These are phyloP conservation scores for Selenia dentaria DNA, from an alignment of 2,888 invertebrate species.

Conservation along the genomic window DNA sequence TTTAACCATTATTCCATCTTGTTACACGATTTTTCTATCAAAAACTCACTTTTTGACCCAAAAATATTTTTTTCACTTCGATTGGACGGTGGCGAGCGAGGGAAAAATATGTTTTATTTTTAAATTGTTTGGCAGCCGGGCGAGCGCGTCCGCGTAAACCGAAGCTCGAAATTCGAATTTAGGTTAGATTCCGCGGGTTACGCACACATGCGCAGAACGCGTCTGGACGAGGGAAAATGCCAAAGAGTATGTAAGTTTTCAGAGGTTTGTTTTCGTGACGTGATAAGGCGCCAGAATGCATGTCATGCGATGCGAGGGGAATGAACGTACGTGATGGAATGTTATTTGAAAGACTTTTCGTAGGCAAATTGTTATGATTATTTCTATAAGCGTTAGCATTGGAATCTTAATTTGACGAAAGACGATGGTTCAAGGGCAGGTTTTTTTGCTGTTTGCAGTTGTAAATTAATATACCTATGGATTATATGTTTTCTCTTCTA, in stretches of 20 bases:
- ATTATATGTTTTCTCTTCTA: too few species aligned
- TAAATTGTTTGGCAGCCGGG: slow-evolving; percentile 70
- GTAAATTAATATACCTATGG: too few species aligned
- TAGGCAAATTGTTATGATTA: not conserved
- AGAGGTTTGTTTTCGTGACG: slow-evolving; percentile 13
- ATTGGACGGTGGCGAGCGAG: slow-evolving; percentile 28
- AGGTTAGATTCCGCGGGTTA: slow-evolving; percentile 80
- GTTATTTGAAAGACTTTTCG: not conserved
- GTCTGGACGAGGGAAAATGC: slow-evolving; percentile 40
- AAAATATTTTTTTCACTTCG: slow-evolving; percentile 22
- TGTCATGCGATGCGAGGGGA: not conserved
- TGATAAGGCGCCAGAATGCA: slow-evolving; percentile 2
- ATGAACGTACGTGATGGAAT: slow-evolving; percentile 11
- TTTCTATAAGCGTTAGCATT: not conserved
- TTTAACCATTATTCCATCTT: slow-evolving; percentile 55
- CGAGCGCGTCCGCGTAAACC: slow-evolving; percentile 67
- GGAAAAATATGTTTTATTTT: slow-evolving; percentile 63
- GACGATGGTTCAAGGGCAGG: too few species aligned
- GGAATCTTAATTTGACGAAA: not conserved
- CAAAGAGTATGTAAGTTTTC: slow-evolving; percentile 52
- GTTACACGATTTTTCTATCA: slow-evolving; percentile 21
- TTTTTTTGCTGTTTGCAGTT: too few species aligned
- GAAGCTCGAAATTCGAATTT: slow-evolving; percentile 77
- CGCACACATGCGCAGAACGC: slow-evolving; percentile 36
- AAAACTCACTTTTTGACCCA: slow-evolving; percentile 30